Percentiles rank a stretch among this genome's conserved stretches.
These are phyloP conservation scores for Dendrocopos noguchii DNA, from an alignment of 2,113 vertebrate species.

Conservation along the genomic window DNA sequence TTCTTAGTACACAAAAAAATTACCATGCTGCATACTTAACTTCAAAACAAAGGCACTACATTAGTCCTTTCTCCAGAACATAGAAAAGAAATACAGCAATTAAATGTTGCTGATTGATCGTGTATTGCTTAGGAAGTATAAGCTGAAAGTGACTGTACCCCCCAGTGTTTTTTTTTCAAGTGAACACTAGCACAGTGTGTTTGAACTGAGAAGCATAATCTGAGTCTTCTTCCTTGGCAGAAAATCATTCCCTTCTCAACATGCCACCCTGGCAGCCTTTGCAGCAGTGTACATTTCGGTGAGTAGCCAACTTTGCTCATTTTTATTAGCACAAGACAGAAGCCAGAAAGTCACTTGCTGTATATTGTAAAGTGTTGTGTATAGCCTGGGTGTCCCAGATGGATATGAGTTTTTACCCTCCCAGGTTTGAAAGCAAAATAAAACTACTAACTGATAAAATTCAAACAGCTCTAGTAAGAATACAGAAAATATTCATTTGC, in stretches of 20 bases:
- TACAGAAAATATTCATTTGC: neutral
- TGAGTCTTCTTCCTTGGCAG: conserved; percentile 83
- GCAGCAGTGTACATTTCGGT: conserved; percentile 97
- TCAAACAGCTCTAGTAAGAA: neutral
- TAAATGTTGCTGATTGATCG: neutral
- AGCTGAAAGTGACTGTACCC: neutral
- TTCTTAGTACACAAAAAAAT: neutral
- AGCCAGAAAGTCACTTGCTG: neutral
- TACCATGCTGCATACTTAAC: neutral
- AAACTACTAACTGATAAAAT: neutral
- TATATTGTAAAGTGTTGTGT: neutral
- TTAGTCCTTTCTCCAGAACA: neutral
- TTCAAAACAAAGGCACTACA: neutral
- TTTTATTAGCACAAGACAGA: conserved; percentile 1
- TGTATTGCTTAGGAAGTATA: neutral
- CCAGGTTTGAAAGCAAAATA: neutral
- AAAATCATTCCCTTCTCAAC: conserved; percentile 98
- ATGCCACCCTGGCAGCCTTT: conserved; percentile 95
- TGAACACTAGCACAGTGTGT: neutral
- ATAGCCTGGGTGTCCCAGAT: neutral
- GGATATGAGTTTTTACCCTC: neutral
- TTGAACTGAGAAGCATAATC: conserved; percentile 62
- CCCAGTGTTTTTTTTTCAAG: conserved; percentile 13
- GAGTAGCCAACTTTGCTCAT: conserved; percentile 76
- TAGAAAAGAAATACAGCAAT: neutral